phyloP scores from a whole-genome alignment of 2,797 vertebrate genomes.

The Notolepis coatsorum region DNA sequence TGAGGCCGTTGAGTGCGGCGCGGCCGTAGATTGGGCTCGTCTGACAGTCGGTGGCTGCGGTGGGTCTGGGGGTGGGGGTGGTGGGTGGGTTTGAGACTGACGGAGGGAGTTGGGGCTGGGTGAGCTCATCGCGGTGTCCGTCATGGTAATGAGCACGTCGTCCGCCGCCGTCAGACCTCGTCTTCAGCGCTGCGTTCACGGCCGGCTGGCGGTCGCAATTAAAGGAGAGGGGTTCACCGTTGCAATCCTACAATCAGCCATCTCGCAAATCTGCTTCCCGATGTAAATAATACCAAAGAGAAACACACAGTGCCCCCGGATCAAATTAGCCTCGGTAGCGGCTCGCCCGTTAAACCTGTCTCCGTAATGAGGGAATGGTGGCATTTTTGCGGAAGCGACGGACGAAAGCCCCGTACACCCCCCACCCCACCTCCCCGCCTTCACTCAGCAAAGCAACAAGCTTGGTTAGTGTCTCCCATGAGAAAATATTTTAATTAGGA shows the following conservation, averaged over 20 bases:
- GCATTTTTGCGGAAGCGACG: too few relatives aligned
- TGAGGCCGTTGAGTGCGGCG: too few relatives aligned
- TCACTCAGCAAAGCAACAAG: neutral
- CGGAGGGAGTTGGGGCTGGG: neutral
- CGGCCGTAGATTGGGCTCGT: neutral
- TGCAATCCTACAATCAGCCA: neutral
- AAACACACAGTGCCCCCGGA: neutral
- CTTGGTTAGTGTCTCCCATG: neutral
- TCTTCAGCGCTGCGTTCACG: neutral
- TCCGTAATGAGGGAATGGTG: slow-evolving; percentile 7
- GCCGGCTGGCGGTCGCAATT: slow-evolving; percentile 7
- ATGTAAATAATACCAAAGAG: slow-evolving; percentile 7
- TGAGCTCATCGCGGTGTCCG: neutral
- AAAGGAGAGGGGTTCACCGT: neutral
- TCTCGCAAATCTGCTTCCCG: neutral
- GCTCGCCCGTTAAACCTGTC: neutral
- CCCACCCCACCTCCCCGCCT: neutral
- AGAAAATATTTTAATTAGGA: slow-evolving; percentile 22
- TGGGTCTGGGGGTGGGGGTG: neutral
- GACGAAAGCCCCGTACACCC: neutral
- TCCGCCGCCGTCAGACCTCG: neutral
- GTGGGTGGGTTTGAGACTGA: too few relatives aligned
- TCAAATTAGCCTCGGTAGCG: neutral
- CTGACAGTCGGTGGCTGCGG: neutral
- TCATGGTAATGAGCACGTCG: slow-evolving; percentile 1